Conservation (phyloP, 2,888 invertebrate genomes). For the Sesia apiformis region DNA sequence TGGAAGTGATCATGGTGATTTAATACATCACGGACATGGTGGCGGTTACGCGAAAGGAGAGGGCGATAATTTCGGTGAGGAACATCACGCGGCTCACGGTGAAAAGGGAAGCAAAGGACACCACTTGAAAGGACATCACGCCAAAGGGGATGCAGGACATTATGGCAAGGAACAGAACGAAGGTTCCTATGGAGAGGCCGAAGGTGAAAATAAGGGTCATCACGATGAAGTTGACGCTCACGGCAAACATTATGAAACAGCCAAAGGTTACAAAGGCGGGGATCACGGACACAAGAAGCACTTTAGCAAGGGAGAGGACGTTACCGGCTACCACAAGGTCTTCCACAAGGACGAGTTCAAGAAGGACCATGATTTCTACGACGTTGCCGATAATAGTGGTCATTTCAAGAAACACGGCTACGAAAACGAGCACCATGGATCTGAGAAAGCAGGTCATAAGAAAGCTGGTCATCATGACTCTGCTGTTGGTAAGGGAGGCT, state of each 20-base stretch:
- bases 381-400: slow-evolving; percentile 79
- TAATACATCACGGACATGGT: slow-evolving; percentile 23
- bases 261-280: slow-evolving; percentile 69
- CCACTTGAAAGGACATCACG: slow-evolving; percentile 64
- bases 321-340: slow-evolving; percentile 82
- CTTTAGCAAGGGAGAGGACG: slow-evolving; percentile 80
- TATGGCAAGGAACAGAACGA: slow-evolving; percentile 70
- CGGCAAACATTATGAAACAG: slow-evolving; percentile 69
- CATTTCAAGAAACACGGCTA: slow-evolving; percentile 78
- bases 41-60: slow-evolving; percentile 47
- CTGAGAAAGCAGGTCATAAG: slow-evolving; percentile 70
- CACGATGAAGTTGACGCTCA: slow-evolving; percentile 71
- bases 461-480: slow-evolving; percentile 73
- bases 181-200: slow-evolving; percentile 67
- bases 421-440: slow-evolving; percentile 67
- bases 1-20: slow-evolving; percentile 22
- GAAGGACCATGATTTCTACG: slow-evolving; percentile 84
- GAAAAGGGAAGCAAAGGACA: slow-evolving; percentile 74
- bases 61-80: slow-evolving; percentile 61
- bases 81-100: slow-evolving; percentile 66
- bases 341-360: slow-evolving; percentile 86
- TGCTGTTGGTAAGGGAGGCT: slow-evolving; percentile 63
- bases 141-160: slow-evolving; percentile 72
- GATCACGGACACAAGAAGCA: slow-evolving; percentile 75
- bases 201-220: slow-evolving; percentile 70